phyloP scores from a whole-genome alignment of 2,113 vertebrate genomes.

The Caranx melampygus region DNA sequence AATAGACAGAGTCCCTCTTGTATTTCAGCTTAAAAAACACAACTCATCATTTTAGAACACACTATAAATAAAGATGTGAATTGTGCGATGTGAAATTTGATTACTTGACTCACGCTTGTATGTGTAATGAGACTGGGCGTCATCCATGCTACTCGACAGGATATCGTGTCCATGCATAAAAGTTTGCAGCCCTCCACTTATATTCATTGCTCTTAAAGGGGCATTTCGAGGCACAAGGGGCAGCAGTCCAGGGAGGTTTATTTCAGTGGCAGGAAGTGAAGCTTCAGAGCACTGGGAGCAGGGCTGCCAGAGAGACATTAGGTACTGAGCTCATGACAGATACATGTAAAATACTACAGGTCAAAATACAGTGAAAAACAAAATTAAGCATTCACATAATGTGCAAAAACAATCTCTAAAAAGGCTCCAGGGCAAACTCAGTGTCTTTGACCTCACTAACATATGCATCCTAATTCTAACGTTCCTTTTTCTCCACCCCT shows the following conservation, averaged over 20 bases:
- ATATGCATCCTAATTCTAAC: slow-evolving; percentile 17
- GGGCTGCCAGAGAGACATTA: slow-evolving; percentile 46
- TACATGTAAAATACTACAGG: not conserved
- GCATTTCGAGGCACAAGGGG: slow-evolving; percentile 67
- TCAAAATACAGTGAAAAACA: not conserved
- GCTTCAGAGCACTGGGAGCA: slow-evolving; percentile 61
- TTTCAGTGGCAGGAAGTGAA: slow-evolving; percentile 69
- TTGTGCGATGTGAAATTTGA: not conserved
- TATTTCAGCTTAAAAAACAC: not conserved
- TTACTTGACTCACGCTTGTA: slow-evolving; percentile 67
- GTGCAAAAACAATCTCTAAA: slow-evolving; percentile 8
- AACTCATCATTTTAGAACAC: not conserved
- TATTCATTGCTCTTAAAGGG: slow-evolving; percentile 75
- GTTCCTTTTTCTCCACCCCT: slow-evolving; percentile 14
- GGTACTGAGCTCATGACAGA: not conserved
- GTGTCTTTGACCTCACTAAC: slow-evolving; percentile 7
- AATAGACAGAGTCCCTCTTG: too few species aligned
- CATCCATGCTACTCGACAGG: slow-evolving; percentile 74
- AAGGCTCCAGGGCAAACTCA: not conserved
- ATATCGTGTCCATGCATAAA: slow-evolving; percentile 68
- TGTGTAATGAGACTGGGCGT: slow-evolving; percentile 68
- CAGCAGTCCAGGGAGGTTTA: slow-evolving; percentile 73
- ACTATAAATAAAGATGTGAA: not conserved
- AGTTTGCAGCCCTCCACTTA: slow-evolving; percentile 73
- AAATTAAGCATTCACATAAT: slow-evolving; percentile 23